Evolutionary conservation across 1,140 invertebrate genomes (phyloP).

Genomic region (Zaprionus tsacasi): DNA sequence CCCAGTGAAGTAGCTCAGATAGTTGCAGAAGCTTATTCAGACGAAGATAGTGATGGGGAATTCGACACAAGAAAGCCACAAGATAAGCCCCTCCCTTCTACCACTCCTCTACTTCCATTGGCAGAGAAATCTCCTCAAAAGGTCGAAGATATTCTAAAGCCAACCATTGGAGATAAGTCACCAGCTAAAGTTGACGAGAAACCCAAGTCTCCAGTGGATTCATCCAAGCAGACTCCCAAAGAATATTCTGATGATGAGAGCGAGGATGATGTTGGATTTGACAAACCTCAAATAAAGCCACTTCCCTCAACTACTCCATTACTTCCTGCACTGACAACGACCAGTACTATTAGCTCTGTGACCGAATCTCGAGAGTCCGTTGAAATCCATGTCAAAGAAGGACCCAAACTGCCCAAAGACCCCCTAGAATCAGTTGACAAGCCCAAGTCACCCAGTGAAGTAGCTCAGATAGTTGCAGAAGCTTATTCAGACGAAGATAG

Average conservation of each 20-base stretch:
- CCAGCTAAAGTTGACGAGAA: conserved; percentile 9
- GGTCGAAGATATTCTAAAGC: neutral
- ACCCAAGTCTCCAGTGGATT: neutral
- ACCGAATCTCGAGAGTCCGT: neutral
- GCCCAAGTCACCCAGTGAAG: conserved; percentile 4
- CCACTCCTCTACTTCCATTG: neutral
- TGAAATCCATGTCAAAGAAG: neutral
- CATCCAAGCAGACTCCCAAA: neutral
- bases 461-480: neutral
- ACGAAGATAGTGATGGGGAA: conserved; percentile 30
- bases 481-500: conserved; percentile 12
- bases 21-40: conserved; percentile 1
- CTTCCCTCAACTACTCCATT: neutral
- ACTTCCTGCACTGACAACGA: neutral
- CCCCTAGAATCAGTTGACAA: conserved; percentile 1
- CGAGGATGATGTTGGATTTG: neutral
- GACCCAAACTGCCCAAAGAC: neutral
- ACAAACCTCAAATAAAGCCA: neutral
- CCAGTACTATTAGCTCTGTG: neutral
- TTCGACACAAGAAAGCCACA: neutral
- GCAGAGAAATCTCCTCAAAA: conserved; percentile 2
- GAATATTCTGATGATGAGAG: neutral
- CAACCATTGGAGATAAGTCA: neutral
- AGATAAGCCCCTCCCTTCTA: neutral
- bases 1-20: too few species aligned